phyloP scores from a whole-genome alignment of 2,888 invertebrate genomes.

The Esperia sulphurella region DNA sequence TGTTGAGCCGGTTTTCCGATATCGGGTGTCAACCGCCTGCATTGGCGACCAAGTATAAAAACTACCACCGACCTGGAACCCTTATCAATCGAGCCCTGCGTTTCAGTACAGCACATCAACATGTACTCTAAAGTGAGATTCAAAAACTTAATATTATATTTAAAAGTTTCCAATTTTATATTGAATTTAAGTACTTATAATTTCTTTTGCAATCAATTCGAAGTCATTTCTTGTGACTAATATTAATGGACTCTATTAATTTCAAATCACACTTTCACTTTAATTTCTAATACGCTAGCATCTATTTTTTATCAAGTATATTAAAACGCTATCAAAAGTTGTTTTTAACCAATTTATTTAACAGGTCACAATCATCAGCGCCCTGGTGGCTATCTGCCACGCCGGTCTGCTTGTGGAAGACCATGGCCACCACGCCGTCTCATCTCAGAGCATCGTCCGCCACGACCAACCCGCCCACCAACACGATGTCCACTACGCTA shows the following conservation, averaged over 20 bases:
- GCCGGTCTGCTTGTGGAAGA: conserved; percentile 58
- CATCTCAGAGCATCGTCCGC: conserved; percentile 64
- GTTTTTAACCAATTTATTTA: conserved; percentile 7
- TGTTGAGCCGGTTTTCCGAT: conserved; percentile 62
- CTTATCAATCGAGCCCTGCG: conserved; percentile 59
- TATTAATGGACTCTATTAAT: too few relatives aligned
- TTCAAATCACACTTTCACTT: too few relatives aligned
- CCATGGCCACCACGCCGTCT: conserved; percentile 54
- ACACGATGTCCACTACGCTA: conserved; percentile 31
- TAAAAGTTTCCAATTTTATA: too few relatives aligned
- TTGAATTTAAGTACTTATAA: too few relatives aligned
- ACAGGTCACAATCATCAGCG: conserved; percentile 63
- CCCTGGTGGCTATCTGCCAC: conserved; percentile 64
- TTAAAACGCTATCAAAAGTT: not conserved
- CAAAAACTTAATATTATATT: not conserved
- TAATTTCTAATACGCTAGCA: too few relatives aligned
- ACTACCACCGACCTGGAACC: conserved; percentile 50
- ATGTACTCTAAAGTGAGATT: conserved; percentile 71
- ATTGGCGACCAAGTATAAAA: conserved; percentile 63
- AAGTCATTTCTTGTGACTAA: too few relatives aligned
- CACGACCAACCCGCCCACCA: conserved; percentile 56
- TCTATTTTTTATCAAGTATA: too few relatives aligned
- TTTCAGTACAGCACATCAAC: conserved; percentile 53
- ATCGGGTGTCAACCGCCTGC: conserved; percentile 49
- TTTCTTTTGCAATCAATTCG: too few relatives aligned